phyloP scores from a whole-genome alignment of 2,113 vertebrate genomes.

The Corythornis vintsioides region DNA sequence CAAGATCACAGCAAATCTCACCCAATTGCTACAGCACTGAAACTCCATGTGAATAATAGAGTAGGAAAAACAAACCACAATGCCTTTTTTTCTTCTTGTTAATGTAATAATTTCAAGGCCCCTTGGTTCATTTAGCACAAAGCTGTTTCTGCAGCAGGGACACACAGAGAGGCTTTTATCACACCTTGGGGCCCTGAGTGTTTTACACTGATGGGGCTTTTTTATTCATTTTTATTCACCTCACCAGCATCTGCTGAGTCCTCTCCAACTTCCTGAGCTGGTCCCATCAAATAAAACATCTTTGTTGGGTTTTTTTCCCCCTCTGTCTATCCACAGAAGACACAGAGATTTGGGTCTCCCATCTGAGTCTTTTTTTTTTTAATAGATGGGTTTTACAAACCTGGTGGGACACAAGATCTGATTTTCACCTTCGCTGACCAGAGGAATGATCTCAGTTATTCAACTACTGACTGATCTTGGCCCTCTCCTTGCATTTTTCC shows the following conservation, averaged over 20 bases:
- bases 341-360: background rate
- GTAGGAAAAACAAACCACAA: background rate
- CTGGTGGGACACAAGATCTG: background rate
- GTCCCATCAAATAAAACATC: background rate
- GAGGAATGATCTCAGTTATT: background rate
- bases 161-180: background rate
- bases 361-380: background rate
- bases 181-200: background rate
- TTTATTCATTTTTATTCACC: background rate
- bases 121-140: fast-evolving
- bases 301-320: background rate
- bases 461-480: background rate
- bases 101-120: background rate
- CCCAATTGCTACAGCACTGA: fast-evolving
- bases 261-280: background rate
- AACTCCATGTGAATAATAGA: background rate
- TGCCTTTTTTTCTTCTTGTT: too few species aligned
- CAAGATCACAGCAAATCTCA: fast-evolving
- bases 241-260: background rate
- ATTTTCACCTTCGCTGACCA: background rate
- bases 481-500: background rate
- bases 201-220: background rate
- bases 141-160: background rate
- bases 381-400: background rate
- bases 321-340: background rate